A percentile compares a stretch with the other conserved stretches of the same genome.
These are phyloP conservation scores for Elephas maximus DNA, from an alignment of 2,113 vertebrate species.

Conservation along the genomic window DNA sequence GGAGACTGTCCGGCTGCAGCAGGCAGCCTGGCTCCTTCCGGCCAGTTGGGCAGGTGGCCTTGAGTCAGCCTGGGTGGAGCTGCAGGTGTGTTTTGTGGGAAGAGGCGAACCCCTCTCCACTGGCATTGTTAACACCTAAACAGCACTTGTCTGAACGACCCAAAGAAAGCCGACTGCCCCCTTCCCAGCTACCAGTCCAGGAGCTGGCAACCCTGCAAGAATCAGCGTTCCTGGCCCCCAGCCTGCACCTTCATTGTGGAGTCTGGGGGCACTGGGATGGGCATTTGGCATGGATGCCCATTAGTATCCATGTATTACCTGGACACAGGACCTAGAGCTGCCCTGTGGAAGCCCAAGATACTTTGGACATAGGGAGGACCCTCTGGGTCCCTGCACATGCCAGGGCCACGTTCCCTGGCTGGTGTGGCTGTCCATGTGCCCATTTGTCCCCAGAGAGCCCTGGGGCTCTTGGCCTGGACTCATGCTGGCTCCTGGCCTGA, in stretches of 20 bases:
- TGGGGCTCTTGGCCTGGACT: constrained; percentile 50
- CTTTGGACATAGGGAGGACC: not conserved
- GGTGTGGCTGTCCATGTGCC: not conserved
- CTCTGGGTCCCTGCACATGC: not conserved
- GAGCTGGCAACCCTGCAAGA: not conserved
- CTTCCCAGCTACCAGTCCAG: not conserved
- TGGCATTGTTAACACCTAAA: not conserved
- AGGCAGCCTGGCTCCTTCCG: constrained; percentile 53
- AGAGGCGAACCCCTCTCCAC: not conserved
- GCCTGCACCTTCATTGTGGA: too few relatives aligned
- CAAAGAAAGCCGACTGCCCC: not conserved
- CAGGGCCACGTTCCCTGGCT: not conserved
- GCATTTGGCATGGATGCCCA: not conserved
- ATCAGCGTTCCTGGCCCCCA: not conserved
- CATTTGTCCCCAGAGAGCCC: constrained; percentile 33
- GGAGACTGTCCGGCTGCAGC: not conserved
- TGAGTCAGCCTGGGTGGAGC: not conserved
- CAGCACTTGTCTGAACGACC: not conserved
- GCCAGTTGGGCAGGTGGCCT: not conserved
- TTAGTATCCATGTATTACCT: not conserved
- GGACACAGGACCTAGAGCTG: not conserved
- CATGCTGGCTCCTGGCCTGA: constrained; percentile 36
- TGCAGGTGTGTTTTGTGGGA: constrained; percentile 10
- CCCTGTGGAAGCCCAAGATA: not conserved
- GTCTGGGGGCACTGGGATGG: not conserved